A percentile compares a stretch with the other conserved stretches of the same genome.
Conservation (phyloP, 2,113 vertebrate species). For the Apteryx owenii region DNA sequence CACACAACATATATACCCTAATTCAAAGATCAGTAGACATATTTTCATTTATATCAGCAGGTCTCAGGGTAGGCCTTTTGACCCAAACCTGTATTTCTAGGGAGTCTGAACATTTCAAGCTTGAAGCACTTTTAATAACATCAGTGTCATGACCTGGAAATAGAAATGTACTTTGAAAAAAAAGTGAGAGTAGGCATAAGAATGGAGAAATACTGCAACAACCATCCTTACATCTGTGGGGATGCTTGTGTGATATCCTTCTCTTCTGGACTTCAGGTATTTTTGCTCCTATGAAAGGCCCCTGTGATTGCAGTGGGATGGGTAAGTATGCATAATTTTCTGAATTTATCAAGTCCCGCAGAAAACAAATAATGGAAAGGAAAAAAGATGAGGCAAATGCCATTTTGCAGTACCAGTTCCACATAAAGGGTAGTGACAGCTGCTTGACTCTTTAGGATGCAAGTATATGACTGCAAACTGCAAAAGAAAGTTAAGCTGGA, state of each 20-base stretch:
- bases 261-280: not conserved
- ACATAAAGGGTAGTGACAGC: not conserved
- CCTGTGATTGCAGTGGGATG: not conserved
- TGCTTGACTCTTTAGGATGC: not conserved
- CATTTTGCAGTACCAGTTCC: not conserved
- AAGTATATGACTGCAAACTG: not conserved
- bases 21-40: not conserved
- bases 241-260: not conserved
- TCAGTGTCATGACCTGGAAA: not conserved
- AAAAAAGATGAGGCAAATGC: not conserved
- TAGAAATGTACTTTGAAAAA: not conserved
- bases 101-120: not conserved
- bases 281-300: not conserved
- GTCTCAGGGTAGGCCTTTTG: not conserved
- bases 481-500: not conserved
- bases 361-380: not conserved
- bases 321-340: not conserved
- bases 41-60: slow-evolving; percentile 1
- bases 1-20: not conserved
- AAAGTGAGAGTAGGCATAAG: not conserved
- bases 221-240: too few species aligned
- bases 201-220: not conserved
- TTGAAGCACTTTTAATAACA: not conserved
- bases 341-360: not conserved
- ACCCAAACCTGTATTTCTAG: not conserved